Evolutionary conservation across 2,113 vertebrate species (phyloP), one percentile per base, ranked within the genome.

Genomic region (Xenus cinereus): DNA sequence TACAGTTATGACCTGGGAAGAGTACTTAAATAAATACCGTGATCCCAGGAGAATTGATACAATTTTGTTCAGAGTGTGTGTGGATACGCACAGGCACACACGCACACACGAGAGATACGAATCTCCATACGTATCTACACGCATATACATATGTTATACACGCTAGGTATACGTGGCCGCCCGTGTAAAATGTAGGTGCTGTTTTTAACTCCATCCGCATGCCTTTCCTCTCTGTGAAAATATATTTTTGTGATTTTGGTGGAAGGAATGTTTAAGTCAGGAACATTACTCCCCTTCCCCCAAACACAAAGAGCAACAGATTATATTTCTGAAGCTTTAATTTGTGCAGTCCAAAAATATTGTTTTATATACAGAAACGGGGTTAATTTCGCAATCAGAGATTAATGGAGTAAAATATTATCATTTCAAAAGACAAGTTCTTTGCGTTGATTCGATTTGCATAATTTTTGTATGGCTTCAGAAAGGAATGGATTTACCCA

Each of bases 381-480:
- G 74, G 82, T 83, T 97, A 92, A 79, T 96, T 97, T 97, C 64
- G 32, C 90, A 95, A 85, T 78, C 75, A 64, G 72, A 93, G 84
- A 89, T 88, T 91, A 94, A 91, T 83, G 77, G 91, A 88, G 62
- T 84, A 43, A 82, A 89, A 73, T 76, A 96, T 97, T 97, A 95
- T 94, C 80, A 93, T 97, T 97, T 98, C 97, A 96, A 92, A 96
- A 98, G 94, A 84, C 91, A 87, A 93, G 57, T 94, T 93, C 77
- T 95, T 95, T 89, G 91, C 54, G 54, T 92, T 80, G 92, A 84
- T 89, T 90, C 95, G 69, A 96, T 97, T 97, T 97, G 91, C 97
- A 95, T 97, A 96, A 89, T 93, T 97, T 97, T 97, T 94, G 89
- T 84, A 54, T 35, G 75, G 56, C 87, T 87, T 87, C 80, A 84